Evolutionary conservation across 2,888 invertebrate species (phyloP).

Genomic region (Tanytarsus gracilentus): DNA sequence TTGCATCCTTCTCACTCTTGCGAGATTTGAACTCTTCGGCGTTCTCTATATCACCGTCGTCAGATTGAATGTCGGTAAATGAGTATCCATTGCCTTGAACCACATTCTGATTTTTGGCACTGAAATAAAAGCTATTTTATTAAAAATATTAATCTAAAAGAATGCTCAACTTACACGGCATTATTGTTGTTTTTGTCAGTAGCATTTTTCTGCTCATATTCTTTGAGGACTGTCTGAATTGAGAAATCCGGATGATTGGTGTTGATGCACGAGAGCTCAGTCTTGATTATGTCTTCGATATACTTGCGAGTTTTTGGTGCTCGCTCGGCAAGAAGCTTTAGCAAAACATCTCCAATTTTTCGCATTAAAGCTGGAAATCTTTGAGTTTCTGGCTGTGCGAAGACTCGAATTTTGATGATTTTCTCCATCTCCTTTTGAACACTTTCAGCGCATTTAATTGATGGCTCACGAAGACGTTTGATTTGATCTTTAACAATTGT

Average conservation of each 20-base stretch:
- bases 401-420: conserved; percentile 95
- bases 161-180: no score
- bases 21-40: neutral
- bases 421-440: conserved; percentile 99
- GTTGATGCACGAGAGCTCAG: conserved; percentile 97
- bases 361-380: conserved; percentile 94
- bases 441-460: conserved; percentile 91
- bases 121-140: no score
- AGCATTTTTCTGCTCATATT: conserved; percentile 60
- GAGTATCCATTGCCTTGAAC: conserved; percentile 32
- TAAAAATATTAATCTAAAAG: no score
- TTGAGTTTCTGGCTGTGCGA: conserved; percentile 96
- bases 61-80: conserved; percentile 31
- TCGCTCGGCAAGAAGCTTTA: conserved; percentile 80
- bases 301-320: conserved; percentile 91
- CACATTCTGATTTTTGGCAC: no score
- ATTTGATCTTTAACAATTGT: conserved; percentile 92
- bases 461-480: conserved; percentile 89
- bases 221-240: conserved; percentile 84
- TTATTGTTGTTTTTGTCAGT: no score
- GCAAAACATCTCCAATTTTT: conserved; percentile 95
- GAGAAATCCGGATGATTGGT: conserved; percentile 99
- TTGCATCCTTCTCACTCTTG: conserved; percentile 19
- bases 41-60: neutral
- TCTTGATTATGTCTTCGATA: conserved; percentile 95